Conservation (phyloP, 2,113 vertebrate species). For the Stigmatopora nigra region DNA sequence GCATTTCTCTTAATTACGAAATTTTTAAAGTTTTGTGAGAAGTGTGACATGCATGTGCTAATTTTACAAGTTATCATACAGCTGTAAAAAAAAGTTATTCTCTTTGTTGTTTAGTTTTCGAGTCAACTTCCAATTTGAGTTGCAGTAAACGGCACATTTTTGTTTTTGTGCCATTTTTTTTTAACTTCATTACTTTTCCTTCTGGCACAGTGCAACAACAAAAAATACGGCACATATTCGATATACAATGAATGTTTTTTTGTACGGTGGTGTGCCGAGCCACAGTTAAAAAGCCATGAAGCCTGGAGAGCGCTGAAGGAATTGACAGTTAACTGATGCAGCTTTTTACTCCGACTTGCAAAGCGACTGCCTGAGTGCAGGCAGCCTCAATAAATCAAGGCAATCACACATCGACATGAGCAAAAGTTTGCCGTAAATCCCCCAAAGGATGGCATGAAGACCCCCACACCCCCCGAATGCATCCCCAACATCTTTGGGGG, state of each 20-base stretch:
- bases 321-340: constrained; percentile 38
- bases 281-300: neutral
- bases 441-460: constrained; percentile 44
- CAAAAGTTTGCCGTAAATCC: constrained; percentile 52
- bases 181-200: neutral
- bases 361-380: constrained; percentile 44
- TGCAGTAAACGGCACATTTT: too few relatives aligned
- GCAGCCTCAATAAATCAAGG: constrained; percentile 58
- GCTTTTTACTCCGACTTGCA: constrained; percentile 23
- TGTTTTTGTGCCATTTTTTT: neutral
- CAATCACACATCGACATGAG: constrained; percentile 51
- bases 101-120: too few relatives aligned
- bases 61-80: too few relatives aligned
- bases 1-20: too few relatives aligned
- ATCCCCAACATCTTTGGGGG: constrained; percentile 23
- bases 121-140: too few relatives aligned
- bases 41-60: too few relatives aligned
- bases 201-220: neutral
- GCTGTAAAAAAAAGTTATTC: too few relatives aligned
- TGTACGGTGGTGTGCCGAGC: neutral
- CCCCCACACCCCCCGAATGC: constrained; percentile 44
- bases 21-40: too few relatives aligned
- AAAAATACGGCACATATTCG: neutral
- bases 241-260: neutral
- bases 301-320: neutral